phyloP scores from a whole-genome alignment of 2,797 vertebrate genomes.

The Xenentodon cancila region DNA sequence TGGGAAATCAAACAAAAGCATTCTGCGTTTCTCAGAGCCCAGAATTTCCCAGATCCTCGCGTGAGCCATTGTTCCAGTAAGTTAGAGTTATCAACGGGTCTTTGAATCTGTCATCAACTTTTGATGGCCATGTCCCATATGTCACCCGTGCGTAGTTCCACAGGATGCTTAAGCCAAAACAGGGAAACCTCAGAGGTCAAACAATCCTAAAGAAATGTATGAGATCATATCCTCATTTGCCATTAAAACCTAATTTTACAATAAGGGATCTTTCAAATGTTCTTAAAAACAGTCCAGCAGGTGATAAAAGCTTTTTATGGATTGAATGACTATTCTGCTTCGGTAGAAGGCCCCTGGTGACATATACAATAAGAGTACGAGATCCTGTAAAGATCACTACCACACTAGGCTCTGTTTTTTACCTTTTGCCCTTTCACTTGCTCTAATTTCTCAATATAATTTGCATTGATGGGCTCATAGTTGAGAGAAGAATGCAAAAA shows the following conservation, averaged over 20 bases:
- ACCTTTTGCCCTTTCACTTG: slow-evolving; percentile 57
- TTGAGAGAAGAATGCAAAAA: slow-evolving; percentile 41
- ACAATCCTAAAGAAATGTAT: slow-evolving; percentile 62
- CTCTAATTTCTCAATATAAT: slow-evolving; percentile 48
- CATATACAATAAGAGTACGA: slow-evolving; percentile 36
- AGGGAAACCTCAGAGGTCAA: slow-evolving; percentile 54
- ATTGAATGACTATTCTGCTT: slow-evolving; percentile 38
- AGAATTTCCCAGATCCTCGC: slow-evolving; percentile 54
- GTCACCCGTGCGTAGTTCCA: slow-evolving; percentile 47
- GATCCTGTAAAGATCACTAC: slow-evolving; percentile 33
- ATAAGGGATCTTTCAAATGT: slow-evolving; percentile 27
- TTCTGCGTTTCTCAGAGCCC: slow-evolving; percentile 43
- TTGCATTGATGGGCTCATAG: slow-evolving; percentile 64
- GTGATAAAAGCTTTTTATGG: slow-evolving; percentile 33
- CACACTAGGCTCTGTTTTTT: slow-evolving; percentile 48
- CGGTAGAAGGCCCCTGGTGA: slow-evolving; percentile 26
- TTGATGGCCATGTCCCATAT: slow-evolving; percentile 51
- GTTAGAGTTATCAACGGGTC: slow-evolving; percentile 61
- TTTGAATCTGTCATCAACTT: slow-evolving; percentile 74
- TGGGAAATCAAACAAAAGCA: slow-evolving; percentile 74
- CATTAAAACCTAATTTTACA: slow-evolving; percentile 36
- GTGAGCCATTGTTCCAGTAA: slow-evolving; percentile 68
- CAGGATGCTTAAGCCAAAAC: slow-evolving; percentile 61
- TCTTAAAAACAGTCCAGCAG: slow-evolving; percentile 22
- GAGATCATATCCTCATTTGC: slow-evolving; percentile 57